These are phyloP conservation scores for Mustela lutreola DNA, from an alignment of 2,113 vertebrate species.

Conservation along the genomic window DNA sequence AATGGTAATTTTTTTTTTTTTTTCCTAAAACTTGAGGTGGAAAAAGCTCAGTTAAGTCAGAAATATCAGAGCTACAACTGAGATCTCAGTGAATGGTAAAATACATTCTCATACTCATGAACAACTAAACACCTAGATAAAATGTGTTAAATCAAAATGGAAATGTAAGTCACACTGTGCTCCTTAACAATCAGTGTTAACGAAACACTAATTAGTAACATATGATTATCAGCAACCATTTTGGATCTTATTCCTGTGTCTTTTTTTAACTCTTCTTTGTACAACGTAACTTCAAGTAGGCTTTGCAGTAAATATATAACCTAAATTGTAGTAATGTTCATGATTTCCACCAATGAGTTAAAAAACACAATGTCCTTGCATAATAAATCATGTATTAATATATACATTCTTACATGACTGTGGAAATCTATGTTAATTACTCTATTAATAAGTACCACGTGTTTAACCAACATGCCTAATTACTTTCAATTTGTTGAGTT, in stretches of 20 bases:
- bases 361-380: not conserved
- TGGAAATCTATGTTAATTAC: slow-evolving; percentile 66
- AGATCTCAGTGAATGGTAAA: slow-evolving; percentile 76
- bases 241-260: not conserved
- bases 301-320: not conserved
- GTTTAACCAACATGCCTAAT: slow-evolving; percentile 68
- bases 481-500: slow-evolving; percentile 65
- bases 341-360: slow-evolving; percentile 42
- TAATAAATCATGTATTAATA: slow-evolving; percentile 19
- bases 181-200: slow-evolving; percentile 59
- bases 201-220: slow-evolving; percentile 38
- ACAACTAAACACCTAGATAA: slow-evolving; percentile 61
- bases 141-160: slow-evolving; percentile 71
- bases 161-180: slow-evolving; percentile 60
- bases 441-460: slow-evolving; percentile 66
- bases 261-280: slow-evolving; percentile 51
- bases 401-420: not conserved
- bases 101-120: slow-evolving; percentile 26
- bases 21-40: slow-evolving; percentile 39
- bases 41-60: slow-evolving; percentile 50
- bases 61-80: slow-evolving; percentile 42
- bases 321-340: not conserved
- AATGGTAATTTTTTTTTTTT: slow-evolving; percentile 53
- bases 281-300: not conserved
- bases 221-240: not conserved